Evolutionary conservation across 1,140 invertebrate genomes (phyloP).

Genomic region (Coenobita brevimanus): DNA sequence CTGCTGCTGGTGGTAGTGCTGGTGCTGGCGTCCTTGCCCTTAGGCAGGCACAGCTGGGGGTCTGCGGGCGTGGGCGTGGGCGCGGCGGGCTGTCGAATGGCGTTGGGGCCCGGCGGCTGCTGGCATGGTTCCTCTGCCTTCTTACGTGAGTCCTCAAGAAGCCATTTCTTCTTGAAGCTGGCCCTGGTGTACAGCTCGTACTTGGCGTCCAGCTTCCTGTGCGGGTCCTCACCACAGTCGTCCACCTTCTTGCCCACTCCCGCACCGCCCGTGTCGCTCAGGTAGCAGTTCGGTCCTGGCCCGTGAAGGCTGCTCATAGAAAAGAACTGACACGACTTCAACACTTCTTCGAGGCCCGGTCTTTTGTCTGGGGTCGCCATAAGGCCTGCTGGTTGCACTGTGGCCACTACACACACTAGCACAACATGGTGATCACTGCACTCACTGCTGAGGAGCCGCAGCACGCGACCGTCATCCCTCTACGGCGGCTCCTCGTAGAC

Average conservation of each 20-base stretch:
- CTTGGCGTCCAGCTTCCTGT: conserved; percentile 48
- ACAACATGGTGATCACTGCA: conserved; percentile 59
- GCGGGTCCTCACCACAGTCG: conserved; percentile 52
- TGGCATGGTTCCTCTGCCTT: neutral
- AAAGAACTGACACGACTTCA: conserved; percentile 93
- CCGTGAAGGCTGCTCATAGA: conserved; percentile 93
- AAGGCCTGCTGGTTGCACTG: conserved; percentile 31
- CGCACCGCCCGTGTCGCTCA: conserved; percentile 65
- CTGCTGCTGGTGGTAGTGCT: conserved; percentile 53
- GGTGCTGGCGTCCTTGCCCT: conserved; percentile 6
- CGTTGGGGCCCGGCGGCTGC: conserved; percentile 21
- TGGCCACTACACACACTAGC: conserved; percentile 49
- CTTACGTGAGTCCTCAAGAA: conserved; percentile 51
- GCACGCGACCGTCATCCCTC: conserved; percentile 31
- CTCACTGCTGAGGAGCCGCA: conserved; percentile 43
- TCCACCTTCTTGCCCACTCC: conserved; percentile 67
- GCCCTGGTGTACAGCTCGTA: conserved; percentile 20
- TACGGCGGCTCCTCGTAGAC: conserved; percentile 35
- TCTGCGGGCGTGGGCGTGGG: neutral
- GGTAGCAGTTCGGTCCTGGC: conserved; percentile 78
- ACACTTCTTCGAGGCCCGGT: conserved; percentile 91
- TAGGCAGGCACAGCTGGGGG: conserved; percentile 11
- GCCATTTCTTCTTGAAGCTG: conserved; percentile 57
- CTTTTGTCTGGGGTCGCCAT: conserved; percentile 74
- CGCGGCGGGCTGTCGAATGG: conserved; percentile 29